Conservation (phyloP, 2,888 invertebrate species). For the Ophion slaviceki region DNA sequence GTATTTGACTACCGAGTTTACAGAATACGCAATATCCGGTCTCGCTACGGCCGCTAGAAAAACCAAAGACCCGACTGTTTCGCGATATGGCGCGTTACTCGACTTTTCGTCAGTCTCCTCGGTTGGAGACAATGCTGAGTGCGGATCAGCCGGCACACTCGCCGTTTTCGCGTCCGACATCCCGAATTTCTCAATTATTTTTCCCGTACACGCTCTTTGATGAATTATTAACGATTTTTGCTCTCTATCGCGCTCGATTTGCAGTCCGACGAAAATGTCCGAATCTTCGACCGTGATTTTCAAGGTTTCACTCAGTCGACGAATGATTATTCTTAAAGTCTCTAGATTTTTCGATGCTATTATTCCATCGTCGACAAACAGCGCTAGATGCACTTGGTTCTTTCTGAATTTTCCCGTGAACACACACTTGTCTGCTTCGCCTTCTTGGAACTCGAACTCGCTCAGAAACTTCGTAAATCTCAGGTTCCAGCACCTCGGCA, state of each 20-base stretch:
- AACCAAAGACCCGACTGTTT: conserved; percentile 39
- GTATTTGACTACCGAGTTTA: conserved; percentile 19
- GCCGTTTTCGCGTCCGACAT: conserved; percentile 12
- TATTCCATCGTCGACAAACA: conserved; percentile 50
- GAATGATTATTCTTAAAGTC: neutral
- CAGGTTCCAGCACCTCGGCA: neutral
- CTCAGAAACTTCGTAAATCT: neutral
- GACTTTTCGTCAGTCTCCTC: conserved; percentile 16
- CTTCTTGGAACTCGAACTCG: neutral
- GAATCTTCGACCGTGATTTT: conserved; percentile 31
- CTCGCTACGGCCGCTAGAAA: conserved; percentile 21
- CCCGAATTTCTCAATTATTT: neutral
- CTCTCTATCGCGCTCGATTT: conserved; percentile 15
- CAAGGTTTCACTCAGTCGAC: conserved; percentile 11
- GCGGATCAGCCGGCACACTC: conserved; percentile 3
- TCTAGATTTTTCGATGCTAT: conserved; percentile 9
- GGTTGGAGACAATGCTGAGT: neutral
- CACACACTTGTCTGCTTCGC: conserved; percentile 52
- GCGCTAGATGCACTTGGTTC: conserved; percentile 37
- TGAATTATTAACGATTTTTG: conserved; percentile 4
- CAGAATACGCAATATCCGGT: neutral
- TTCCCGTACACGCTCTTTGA: conserved; percentile 11
- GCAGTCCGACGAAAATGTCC: conserved; percentile 29
- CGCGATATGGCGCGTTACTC: neutral
- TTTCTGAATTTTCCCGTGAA: conserved; percentile 30